These are phyloP conservation scores for Caenorhabditis afra DNA, from an alignment of 2,888 invertebrate genomes.

Conservation along the genomic window DNA sequence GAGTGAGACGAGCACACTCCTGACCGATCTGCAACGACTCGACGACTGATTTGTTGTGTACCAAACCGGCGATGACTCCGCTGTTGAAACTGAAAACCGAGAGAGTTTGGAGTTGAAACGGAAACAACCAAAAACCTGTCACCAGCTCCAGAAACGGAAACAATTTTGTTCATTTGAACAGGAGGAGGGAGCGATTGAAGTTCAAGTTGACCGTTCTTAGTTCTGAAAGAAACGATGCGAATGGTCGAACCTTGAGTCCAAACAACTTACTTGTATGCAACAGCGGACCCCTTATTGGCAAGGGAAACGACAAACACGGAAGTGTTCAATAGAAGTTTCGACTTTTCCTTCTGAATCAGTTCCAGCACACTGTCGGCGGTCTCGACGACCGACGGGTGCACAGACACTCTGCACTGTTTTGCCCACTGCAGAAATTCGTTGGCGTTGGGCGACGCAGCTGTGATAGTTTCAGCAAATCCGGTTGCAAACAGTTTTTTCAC, in stretches of 20 bases:
- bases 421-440: constrained; percentile 67
- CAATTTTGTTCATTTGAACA: constrained; percentile 55
- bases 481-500: constrained; percentile 80
- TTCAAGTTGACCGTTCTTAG: constrained; percentile 32
- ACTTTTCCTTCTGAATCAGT: constrained; percentile 35
- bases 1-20: constrained; percentile 56
- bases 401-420: constrained; percentile 22
- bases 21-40: constrained; percentile 52
- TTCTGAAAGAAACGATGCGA: constrained; percentile 31
- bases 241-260: too few species aligned
- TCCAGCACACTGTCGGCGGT: constrained; percentile 44
- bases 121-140: constrained; percentile 59
- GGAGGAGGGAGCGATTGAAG: constrained; percentile 36
- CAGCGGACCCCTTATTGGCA: constrained; percentile 60
- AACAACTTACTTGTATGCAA: constrained; percentile 46
- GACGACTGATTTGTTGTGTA: constrained; percentile 42
- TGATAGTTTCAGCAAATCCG: constrained; percentile 46
- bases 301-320: constrained; percentile 63
- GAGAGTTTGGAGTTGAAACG: neutral
- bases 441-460: constrained; percentile 70
- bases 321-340: constrained; percentile 43
- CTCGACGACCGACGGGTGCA: constrained; percentile 32
- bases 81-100: constrained; percentile 63
- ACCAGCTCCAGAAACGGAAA: constrained; percentile 78
- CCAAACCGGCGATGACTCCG: constrained; percentile 60